Evolutionary conservation across 35 echinoderm and acorn worm species (phyloP), one percentile per base, ranked within the genome.

Genomic region (Apostichopus californicus): DNA sequence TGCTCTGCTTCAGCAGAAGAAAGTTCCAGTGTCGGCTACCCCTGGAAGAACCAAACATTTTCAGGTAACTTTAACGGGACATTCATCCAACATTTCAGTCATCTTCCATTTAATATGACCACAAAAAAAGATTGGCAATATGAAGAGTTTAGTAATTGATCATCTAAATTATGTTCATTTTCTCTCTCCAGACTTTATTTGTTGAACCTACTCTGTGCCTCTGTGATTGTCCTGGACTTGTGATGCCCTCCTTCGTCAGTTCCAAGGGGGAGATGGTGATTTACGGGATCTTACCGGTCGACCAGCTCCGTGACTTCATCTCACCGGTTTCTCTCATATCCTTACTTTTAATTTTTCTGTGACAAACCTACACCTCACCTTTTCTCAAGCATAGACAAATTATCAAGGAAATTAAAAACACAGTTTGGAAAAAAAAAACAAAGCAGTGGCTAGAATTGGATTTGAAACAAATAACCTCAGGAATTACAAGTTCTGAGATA

Each of bases 11-110:
- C 94, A 96, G 17, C 85, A 93, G 58, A 99, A 99, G 85, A 99
- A 99, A 93, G 97, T 99, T 61, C 97, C 95, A 5, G 97, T 99
- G 11, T 99, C 97, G 46, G 95, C 97, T 0, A 99, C 97, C 1
- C 97, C 97, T 87, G 97, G 97, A 70, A 96, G 97, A 91, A 99
- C 97, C 8, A 99, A 99, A 86, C 97, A 99, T 77, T 99, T 99
- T 81, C 97, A 99, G 95, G 97, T 99, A 78, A 57, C 26, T 78
- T 72, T 46, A 46, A 46, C 34, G 34, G 34, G 34, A 46, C 34
- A 46, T 46, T 46, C 34, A 46, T 46, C 34, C 0, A 46, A 46
- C 3, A 46, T 46, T 46, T 46, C 34, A 46, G 34, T 2, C 34
- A 3, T 46, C 3, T 46, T 46, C 34, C 34, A 46, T 46, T 46